These are phyloP conservation scores for Heliconius aoede DNA, from an alignment of 2,888 invertebrate species.

Conservation along the genomic window DNA sequence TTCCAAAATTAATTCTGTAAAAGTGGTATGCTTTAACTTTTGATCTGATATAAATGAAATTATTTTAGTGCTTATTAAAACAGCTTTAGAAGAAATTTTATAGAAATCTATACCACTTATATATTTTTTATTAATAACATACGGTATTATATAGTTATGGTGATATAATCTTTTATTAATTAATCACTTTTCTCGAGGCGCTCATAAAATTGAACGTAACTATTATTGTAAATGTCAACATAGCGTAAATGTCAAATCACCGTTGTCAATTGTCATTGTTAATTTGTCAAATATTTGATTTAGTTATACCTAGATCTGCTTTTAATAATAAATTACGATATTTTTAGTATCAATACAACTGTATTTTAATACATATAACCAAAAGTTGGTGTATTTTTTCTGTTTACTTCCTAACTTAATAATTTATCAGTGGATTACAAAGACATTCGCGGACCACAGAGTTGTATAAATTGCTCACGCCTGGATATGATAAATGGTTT, in stretches of 20 bases:
- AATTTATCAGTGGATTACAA: slow-evolving; percentile 1
- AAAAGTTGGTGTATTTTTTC: not conserved
- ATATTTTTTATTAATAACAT: no score
- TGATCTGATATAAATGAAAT: no score
- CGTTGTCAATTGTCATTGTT: slow-evolving; percentile 17
- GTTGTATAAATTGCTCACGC: slow-evolving; percentile 15
- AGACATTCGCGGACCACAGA: slow-evolving; percentile 14
- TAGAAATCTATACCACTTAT: no score
- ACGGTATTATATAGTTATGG: no score
- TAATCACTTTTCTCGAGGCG: no score
- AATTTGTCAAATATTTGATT: slow-evolving; percentile 6
- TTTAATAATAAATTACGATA: not conserved
- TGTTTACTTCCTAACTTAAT: not conserved
- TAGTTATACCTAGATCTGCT: not conserved
- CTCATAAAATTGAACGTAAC: not conserved
- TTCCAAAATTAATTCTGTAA: no score
- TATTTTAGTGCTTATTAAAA: no score
- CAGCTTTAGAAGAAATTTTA: no score
- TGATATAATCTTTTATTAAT: no score
- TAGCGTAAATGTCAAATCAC: not conserved
- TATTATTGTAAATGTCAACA: not conserved
- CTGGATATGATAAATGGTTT: slow-evolving; percentile 23
- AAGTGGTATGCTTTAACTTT: no score
- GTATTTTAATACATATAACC: not conserved
- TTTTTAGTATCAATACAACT: not conserved